A percentile compares a stretch with the other conserved stretches of the same genome.
These are phyloP conservation scores for Ruditapes philippinarum DNA, from an alignment of 1,140 invertebrate species.

Conservation along the genomic window DNA sequence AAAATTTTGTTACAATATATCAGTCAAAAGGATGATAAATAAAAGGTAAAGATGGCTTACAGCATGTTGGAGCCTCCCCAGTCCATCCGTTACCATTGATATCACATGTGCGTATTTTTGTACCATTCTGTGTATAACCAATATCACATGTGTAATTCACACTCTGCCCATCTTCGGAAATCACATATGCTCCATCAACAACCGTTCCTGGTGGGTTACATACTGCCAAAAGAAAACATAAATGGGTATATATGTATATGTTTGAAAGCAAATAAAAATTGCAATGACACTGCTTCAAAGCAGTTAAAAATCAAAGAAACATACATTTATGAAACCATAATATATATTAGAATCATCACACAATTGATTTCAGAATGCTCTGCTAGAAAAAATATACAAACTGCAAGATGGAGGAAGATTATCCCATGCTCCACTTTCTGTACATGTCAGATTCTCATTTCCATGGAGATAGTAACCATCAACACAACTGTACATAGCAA, in stretches of 20 bases:
- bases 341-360: too few species aligned
- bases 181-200: neutral
- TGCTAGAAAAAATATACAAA: too few species aligned
- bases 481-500: slow-evolving; percentile 3
- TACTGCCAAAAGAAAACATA: slow-evolving; percentile 2
- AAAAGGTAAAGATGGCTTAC: slow-evolving; percentile 5
- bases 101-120: neutral
- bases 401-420: neutral
- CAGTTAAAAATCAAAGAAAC: too few species aligned
- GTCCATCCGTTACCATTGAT: slow-evolving; percentile 1
- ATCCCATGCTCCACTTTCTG: slow-evolving; percentile 19
- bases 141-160: slow-evolving; percentile 21
- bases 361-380: too few species aligned
- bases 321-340: too few species aligned
- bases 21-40: too few species aligned
- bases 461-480: slow-evolving; percentile 33
- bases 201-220: slow-evolving; percentile 10
- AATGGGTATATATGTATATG: too few species aligned
- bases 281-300: too few species aligned
- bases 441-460: neutral
- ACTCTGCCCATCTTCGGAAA: slow-evolving; percentile 11
- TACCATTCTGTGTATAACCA: slow-evolving; percentile 7
- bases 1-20: too few species aligned
- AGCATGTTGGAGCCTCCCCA: neutral
- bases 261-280: too few species aligned